phyloP scores from a whole-genome alignment of 2,888 invertebrate genomes.

The Agriopis aurantiaria region DNA sequence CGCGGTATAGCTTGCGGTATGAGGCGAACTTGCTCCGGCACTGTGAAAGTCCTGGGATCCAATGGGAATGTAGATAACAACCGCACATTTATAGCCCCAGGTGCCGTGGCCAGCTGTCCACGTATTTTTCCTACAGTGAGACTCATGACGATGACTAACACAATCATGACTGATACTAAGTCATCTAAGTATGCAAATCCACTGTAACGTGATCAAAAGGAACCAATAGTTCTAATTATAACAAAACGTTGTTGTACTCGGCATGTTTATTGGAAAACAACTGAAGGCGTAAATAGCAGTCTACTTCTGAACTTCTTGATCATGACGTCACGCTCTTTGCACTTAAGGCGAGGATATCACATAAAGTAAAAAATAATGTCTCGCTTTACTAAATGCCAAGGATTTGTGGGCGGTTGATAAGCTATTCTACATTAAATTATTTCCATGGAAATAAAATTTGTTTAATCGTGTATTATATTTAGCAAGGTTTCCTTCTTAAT shows the following conservation, averaged over 20 bases:
- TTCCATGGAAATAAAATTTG: slow-evolving; percentile 1
- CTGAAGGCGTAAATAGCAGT: slow-evolving; percentile 63
- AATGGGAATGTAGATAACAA: slow-evolving; percentile 36
- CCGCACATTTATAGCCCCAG: slow-evolving; percentile 46
- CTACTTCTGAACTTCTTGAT: slow-evolving; percentile 60
- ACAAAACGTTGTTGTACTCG: slow-evolving; percentile 44
- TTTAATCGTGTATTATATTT: background rate
- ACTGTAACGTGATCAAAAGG: slow-evolving; percentile 33
- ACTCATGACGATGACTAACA: slow-evolving; percentile 58
- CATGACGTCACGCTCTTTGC: slow-evolving; percentile 67
- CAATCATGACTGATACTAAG: slow-evolving; percentile 55
- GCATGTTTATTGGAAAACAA: slow-evolving; percentile 64
- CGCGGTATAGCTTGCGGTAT: slow-evolving; percentile 17
- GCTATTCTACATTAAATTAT: background rate
- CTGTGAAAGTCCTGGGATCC: slow-evolving; percentile 40
- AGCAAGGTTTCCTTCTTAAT: background rate
- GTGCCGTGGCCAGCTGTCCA: slow-evolving; percentile 53
- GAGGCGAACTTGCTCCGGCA: slow-evolving; percentile 35
- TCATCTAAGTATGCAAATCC: slow-evolving; percentile 13
- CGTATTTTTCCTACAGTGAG: slow-evolving; percentile 58
- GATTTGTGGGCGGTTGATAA: slow-evolving; percentile 23
- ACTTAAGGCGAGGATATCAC: slow-evolving; percentile 61
- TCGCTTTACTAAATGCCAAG: slow-evolving; percentile 10
- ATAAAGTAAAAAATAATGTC: background rate
- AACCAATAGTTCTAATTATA: slow-evolving; percentile 36